Base-by-base conservation (phyloP, 2,797 vertebrate species). In the Pseudochaenichthys georgianus region DNA sequence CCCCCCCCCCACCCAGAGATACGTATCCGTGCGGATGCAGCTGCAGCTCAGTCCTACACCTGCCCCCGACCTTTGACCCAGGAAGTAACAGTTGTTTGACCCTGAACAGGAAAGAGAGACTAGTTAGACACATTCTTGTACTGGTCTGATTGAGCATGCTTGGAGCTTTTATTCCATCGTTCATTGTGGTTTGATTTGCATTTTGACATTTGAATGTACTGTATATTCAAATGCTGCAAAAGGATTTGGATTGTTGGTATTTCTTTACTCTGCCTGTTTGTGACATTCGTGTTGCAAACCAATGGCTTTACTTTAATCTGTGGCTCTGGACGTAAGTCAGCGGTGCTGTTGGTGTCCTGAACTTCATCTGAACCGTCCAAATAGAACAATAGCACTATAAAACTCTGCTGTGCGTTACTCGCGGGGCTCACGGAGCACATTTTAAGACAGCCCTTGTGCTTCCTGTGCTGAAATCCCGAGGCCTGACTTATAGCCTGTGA, bases 21-120 rank as follows among this genome's bases (percentile, higher is more conserved):
- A 31, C 70, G 41, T 13, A 81, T 89, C 88, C 83, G 87, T 1
- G 55, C 79, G 92, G 93, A 93, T 91, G 82, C 92, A 92, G 89
- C 92, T 93, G 91, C 73, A 43, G 41, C 45, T 51, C 59, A 67
- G 61, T 85, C 71, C 80, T 63, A 64, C 87, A 94, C 91, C 92
- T 92, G 87, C 87, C 91, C 88, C 77, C 9, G 48, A 91, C 86
- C 86, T 88, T 80, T 88, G 66, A 88, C 82, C 87, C 34, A 13
- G 80, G 83, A 86, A 90, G 84, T 75, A 55, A 84, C 86, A 87
- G 76, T 71, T 57, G 69, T 75, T 70, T 82, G 53, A 80, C 74
- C 58, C 72, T 46, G 66, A 62, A 51, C 72, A 84, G 88, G 86
- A 89, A 84, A 47, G 53, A 60, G 19, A 65, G 28, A 62, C 93